Conservation (phyloP, 2,113 vertebrate species). For the Jaculus jaculus region DNA sequence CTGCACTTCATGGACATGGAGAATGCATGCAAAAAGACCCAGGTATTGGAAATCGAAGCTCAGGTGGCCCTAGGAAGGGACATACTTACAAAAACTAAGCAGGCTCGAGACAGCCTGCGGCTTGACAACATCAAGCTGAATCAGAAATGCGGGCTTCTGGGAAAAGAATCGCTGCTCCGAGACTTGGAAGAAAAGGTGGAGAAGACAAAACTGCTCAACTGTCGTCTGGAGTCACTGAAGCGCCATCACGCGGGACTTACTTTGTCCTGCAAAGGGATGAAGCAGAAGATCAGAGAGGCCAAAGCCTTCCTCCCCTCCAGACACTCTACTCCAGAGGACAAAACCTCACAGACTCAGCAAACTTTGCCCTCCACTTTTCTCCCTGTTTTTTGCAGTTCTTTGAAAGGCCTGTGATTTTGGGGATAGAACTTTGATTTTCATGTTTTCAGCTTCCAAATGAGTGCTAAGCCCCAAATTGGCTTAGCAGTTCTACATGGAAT, state of each 20-base stretch:
- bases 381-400: background rate
- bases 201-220: conserved; percentile 60
- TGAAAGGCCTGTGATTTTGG: background rate
- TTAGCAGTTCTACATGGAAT: background rate
- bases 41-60: conserved; percentile 79
- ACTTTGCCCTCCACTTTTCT: background rate
- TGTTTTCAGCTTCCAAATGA: background rate
- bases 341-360: background rate
- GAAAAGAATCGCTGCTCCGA: conserved; percentile 83
- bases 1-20: conserved; percentile 85
- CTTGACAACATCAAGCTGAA: conserved; percentile 82
- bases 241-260: conserved; percentile 72
- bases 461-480: background rate
- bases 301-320: conserved; percentile 62
- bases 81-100: conserved; percentile 83
- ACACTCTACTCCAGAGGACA: background rate
- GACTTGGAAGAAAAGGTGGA: conserved; percentile 88
- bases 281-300: conserved; percentile 79
- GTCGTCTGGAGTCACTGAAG: conserved; percentile 83
- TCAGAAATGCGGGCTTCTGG: conserved; percentile 86
- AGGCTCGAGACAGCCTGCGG: conserved; percentile 81
- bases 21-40: conserved; percentile 76
- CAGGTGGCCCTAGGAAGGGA: conserved; percentile 80
- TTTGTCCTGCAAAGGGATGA: conserved; percentile 74
- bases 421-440: background rate